A percentile compares a stretch with the other conserved stretches of the same genome.
phyloP scores from a whole-genome alignment of 2,113 vertebrate species.

The Drymodes brunneopygia region DNA sequence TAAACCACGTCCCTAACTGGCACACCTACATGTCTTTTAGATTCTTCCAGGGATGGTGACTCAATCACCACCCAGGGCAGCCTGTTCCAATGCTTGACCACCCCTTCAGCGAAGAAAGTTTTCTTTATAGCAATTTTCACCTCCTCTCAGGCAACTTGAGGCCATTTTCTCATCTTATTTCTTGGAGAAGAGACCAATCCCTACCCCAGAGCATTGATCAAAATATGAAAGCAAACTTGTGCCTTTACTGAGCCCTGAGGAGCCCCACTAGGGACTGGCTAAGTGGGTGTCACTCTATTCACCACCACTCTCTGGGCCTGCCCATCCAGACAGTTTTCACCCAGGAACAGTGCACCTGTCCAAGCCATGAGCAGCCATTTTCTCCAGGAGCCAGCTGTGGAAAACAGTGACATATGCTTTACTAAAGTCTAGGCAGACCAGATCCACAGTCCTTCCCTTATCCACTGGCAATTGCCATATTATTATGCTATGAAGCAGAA shows the following conservation, averaged over 20 bases:
- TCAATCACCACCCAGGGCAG: neutral
- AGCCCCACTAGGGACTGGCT: neutral
- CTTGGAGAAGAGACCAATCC: neutral
- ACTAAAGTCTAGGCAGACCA: neutral
- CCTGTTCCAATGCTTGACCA: neutral
- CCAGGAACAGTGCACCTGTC: neutral
- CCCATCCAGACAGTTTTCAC: neutral
- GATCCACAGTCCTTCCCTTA: neutral
- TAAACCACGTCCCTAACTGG: rapidly evolving
- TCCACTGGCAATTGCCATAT: neutral
- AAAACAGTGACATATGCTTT: neutral
- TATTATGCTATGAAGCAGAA: neutral
- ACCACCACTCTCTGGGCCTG: neutral
- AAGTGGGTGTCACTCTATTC: neutral
- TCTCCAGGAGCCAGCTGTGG: neutral
- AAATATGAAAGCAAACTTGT: neutral
- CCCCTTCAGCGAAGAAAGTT: neutral
- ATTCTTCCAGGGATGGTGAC: neutral
- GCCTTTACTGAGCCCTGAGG: no score
- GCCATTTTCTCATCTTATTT: neutral
- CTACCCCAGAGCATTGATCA: neutral
- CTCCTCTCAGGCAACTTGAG: rapidly evolving
- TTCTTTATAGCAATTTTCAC: neutral
- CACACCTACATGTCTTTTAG: neutral
- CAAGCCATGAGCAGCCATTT: neutral